Base-by-base conservation (phyloP, 35 echinoderm and acorn worm species). In the Hemicentrotus pulcherrimus region DNA sequence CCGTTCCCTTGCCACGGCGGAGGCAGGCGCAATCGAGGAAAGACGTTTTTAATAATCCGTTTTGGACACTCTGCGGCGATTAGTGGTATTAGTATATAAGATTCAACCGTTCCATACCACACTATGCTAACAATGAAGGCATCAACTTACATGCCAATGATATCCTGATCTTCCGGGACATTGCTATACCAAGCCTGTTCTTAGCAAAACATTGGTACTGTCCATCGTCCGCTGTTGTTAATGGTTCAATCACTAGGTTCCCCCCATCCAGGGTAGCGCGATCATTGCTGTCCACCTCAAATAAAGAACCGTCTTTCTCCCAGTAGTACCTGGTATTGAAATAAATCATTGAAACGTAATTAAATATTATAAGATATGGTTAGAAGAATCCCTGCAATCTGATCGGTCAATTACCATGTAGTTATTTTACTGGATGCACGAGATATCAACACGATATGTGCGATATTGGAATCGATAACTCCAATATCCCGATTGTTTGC, bases 171-270 rank as follows among this genome's bases (percentile, higher is more conserved):
- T 92, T 95, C 5, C 59, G 24, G 9, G 86, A 91, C 35, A 95
- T 92, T 31, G 95, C 95, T 46, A 45, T 70, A n/a, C 95, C 95
- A 41, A 91, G 91, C 32, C 33, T 12, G 58, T 95, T 95, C 0
- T 52, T 65, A 61, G 95, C 95, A 92, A 92, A 95, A 47, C 96
- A 96, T 31, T 87, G 86, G 86, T 96, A 96, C 31, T 41, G 0
- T 28, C 92, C 96, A 95, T 91, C 88, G 94, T 94, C 94, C 9
- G 4, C 32, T 4, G 4, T 15, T 13, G 3, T 13, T 1, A 86
- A 18, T 30, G 46, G 9, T 2, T 30, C 8, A 8, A 96, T 32
- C 0, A 15, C 7, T 24, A 96, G 35, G 94, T 96, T 96, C 14
- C 96, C 96, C 3, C 86, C 92, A 33, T 65, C 22, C 5, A 95